phyloP scores from a whole-genome alignment of 2,888 invertebrate species.

The Dynastes hyllus region DNA sequence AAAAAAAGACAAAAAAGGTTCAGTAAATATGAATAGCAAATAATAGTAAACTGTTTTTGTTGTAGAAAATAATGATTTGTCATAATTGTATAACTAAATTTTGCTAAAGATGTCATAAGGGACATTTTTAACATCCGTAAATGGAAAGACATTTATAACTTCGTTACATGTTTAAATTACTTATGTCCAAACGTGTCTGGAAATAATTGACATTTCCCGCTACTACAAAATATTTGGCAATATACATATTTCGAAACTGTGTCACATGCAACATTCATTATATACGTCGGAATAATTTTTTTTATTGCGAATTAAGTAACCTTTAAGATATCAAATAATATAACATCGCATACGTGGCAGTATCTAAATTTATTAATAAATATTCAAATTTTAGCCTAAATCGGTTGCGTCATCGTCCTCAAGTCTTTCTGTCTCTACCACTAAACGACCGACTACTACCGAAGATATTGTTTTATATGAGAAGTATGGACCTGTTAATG shows the following conservation, averaged over 20 bases:
- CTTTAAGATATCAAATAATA: not conserved
- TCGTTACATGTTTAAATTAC: no score
- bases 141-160: no score
- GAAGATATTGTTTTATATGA: conserved; percentile 78
- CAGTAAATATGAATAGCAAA: not conserved
- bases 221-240: conserved; percentile 18
- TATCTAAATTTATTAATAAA: conserved; percentile 1
- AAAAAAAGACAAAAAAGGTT: not conserved
- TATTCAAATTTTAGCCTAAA: conserved; percentile 56
- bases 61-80: no score
- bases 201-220: not conserved
- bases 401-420: conserved; percentile 56
- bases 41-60: not conserved
- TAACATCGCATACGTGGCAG: not conserved
- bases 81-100: no score
- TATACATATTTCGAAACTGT: conserved; percentile 13
- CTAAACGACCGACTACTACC: conserved; percentile 69
- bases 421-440: conserved; percentile 56
- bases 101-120: no score
- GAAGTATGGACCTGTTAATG: conserved; percentile 77
- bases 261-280: conserved; percentile 25
- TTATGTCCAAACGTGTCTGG: no score
- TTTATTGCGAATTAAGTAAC: conserved; percentile 17
- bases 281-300: not conserved
- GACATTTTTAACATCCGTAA: no score